Evolutionary conservation across 2,113 vertebrate genomes (phyloP), one percentile per base, ranked within the genome.

Genomic region (Galemys pyrenaicus): DNA sequence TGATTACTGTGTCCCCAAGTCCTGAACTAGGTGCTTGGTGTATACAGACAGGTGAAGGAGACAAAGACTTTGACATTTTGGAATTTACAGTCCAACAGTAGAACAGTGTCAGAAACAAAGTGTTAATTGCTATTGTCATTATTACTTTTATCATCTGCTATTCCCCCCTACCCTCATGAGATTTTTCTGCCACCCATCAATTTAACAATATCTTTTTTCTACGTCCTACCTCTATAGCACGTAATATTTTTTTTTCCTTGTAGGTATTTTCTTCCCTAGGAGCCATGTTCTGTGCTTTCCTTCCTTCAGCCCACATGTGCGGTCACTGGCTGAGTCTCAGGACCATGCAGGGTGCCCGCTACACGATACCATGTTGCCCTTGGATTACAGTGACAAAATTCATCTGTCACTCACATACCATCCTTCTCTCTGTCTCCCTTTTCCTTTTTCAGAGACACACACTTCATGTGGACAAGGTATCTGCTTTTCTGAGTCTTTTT

Each of bases 401-500:
- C 79, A 2, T 7, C 46, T 41, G 71, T 86, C 3, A 28, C 44
- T 86, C 6, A 19, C n/a, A 75, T 15, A 41, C 2, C 11, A 5
- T 15, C 11, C 15, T 54, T 67, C 44, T 74, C 35, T 39, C 32
- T 79, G n/a, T n/a, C n/a, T n/a, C 77, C 16, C 49, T 56, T 2
- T 87, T 83, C 85, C 54, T 88, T 85, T 73, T 46, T 28, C 78
- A 70, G 91, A 56, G 32, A 84, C 78, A 8, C 28, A 54, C 74
- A 49, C 58, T 87, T 85, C 54, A 46, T 74, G 44, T 73, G 88
- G 56, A 51, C 4, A 62, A 65, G 39, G 19, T 26, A 9, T 65
- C 60, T 77, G 35, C 60, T 87, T 96, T 46, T 93, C 51, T 51
- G 41, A 68, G 88, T 71, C 80, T n/a, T n/a, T n/a, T n/a, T n/a